Conservation (phyloP, 2,113 vertebrate genomes). For the Pterocles orientalis region DNA sequence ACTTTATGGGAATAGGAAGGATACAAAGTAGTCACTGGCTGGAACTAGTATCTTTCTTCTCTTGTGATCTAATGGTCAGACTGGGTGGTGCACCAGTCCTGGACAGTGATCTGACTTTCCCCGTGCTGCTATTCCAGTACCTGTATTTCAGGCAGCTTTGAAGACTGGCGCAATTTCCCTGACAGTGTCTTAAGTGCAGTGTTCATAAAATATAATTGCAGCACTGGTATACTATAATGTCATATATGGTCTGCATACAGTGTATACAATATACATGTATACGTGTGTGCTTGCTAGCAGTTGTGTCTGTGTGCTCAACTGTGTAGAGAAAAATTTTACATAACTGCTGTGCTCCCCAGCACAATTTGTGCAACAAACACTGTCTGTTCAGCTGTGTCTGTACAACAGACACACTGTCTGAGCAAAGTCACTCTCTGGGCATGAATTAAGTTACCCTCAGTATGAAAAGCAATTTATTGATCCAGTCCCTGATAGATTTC, state of each 20-base stretch:
- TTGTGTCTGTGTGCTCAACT: not conserved
- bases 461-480: conserved; percentile 53
- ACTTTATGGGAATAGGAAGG: not conserved
- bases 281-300: not conserved
- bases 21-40: not conserved
- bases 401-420: conserved; percentile 29
- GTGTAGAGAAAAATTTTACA: not conserved
- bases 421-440: not conserved
- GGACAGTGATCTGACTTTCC: not conserved
- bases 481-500: conserved; percentile 36
- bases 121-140: rapidly evolving
- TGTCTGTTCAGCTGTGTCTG: not conserved
- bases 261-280: not conserved
- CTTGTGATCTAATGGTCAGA: not conserved
- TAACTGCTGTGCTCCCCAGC: not conserved
- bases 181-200: rapidly evolving
- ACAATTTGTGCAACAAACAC: not conserved
- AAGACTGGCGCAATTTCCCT: not conserved
- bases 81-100: rapidly evolving
- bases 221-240: not conserved
- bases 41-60: not conserved
- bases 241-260: not conserved
- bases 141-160: not conserved
- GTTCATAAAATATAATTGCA: not conserved
- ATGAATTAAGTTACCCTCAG: conserved; percentile 42